These are phyloP conservation scores for Vimba vimba DNA, from an alignment of 2,113 vertebrate genomes.

Conservation along the genomic window DNA sequence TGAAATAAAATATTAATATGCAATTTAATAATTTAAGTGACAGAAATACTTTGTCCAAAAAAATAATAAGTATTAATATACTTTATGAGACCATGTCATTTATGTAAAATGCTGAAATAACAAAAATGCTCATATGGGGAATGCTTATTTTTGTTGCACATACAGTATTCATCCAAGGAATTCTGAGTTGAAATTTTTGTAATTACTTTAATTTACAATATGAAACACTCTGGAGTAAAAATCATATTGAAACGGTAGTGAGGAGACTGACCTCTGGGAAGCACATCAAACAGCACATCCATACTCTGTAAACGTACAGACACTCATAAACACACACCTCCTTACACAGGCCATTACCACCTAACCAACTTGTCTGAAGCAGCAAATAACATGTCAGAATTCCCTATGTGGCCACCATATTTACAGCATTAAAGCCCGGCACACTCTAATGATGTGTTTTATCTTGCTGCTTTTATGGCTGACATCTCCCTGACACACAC, in stretches of 20 bases:
- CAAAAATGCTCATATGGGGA: not conserved
- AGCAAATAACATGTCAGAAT: slow-evolving; percentile 42
- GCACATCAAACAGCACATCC: slow-evolving; percentile 37
- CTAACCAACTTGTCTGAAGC: slow-evolving; percentile 45
- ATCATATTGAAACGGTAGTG: slow-evolving; percentile 4
- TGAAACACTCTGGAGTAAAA: slow-evolving; percentile 10
- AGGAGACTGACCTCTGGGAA: slow-evolving; percentile 42
- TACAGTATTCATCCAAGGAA: not conserved
- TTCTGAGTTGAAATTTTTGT: slow-evolving; percentile 11
- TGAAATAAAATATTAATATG: not conserved
- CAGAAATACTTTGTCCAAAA: not conserved
- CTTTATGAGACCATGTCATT: not conserved
- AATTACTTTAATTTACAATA: slow-evolving; percentile 28
- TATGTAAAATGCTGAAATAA: not conserved
- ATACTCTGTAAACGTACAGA: slow-evolving; percentile 5
- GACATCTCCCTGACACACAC: slow-evolving; percentile 22
- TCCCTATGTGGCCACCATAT: slow-evolving; percentile 45
- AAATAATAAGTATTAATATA: not conserved
- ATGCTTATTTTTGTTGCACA: not conserved
- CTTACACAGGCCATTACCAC: slow-evolving; percentile 33
- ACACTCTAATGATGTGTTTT: slow-evolving; percentile 44
- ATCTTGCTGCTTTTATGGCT: slow-evolving; percentile 36
- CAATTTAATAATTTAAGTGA: not conserved
- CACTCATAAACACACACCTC: slow-evolving; percentile 36
- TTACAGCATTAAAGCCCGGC: slow-evolving; percentile 42